A percentile compares a stretch with the other conserved stretches of the same genome.
Evolutionary conservation across 37 sponge, comb jelly and placozoan species (phyloP).

Genomic region (Ephydatia muelleri): DNA sequence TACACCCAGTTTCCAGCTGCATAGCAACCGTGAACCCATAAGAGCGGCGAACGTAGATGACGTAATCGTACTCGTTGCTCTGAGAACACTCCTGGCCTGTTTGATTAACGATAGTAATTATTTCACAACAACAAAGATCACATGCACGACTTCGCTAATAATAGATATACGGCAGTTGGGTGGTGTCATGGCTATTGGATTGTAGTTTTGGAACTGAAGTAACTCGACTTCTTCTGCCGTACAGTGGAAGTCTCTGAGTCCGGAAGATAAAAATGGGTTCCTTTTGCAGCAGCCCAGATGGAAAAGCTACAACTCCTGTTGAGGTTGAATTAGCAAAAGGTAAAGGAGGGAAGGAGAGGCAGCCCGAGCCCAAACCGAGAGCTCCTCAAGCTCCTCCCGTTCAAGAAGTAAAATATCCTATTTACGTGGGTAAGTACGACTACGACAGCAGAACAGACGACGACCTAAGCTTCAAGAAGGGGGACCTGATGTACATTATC

Average conservation of each 20-base stretch:
- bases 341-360: not conserved
- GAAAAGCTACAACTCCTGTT: not conserved
- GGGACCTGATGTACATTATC: slow-evolving; percentile 89
- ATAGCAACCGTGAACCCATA: too few relatives aligned
- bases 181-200: not conserved
- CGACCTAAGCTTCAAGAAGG: slow-evolving; percentile 91
- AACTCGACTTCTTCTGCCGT: not conserved
- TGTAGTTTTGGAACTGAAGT: not conserved
- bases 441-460: slow-evolving; percentile 93
- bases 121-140: not conserved
- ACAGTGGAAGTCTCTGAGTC: not conserved
- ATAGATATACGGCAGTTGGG: not conserved
- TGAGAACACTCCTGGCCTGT: too few relatives aligned
- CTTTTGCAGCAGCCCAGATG: not conserved
- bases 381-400: not conserved
- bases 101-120: too few relatives aligned
- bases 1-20: too few relatives aligned
- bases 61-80: too few relatives aligned
- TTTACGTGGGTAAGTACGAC: slow-evolving; percentile 95
- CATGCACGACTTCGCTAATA: not conserved
- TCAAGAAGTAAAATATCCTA: slow-evolving; percentile 37
- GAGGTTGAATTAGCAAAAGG: not conserved
- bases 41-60: too few relatives aligned
- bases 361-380: not conserved
- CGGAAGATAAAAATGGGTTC: not conserved